Base-by-base conservation (phyloP, 2,113 vertebrate genomes). In the Danionella cerebrum region DNA sequence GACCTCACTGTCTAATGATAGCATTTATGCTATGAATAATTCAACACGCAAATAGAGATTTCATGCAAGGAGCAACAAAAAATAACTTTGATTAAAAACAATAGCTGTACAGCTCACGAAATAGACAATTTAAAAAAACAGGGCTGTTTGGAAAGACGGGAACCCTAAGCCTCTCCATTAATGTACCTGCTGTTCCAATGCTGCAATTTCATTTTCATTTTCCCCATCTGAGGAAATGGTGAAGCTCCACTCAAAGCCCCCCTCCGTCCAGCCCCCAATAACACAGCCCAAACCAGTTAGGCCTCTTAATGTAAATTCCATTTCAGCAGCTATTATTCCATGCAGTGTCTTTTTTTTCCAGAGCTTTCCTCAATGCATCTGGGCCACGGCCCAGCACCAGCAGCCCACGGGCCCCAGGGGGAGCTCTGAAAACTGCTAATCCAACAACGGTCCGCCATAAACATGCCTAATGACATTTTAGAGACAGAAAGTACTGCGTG, bases 391-490 rank as follows among this genome's bases (percentile, higher is more conserved):
- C 74, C 78, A 33, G 53, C 70, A 70, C 72, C 74, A 70, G 72
- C 72, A 64, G 79, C 79, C 29, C 29, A 6, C 29, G 29, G 69
- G 78, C 68, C 72, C 84, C 84, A 48, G 79, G 53, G 79, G 87
- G 86, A 85, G 80, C 53, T 74, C 84, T 83, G 84, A 78, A 81
- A 88, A 89, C 84, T 90, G 87, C 88, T 89, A 89, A 90, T 89
- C 88, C 88, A 90, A 89, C 88, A 90, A 87, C 80, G 74, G 72
- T 75, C 85, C 21, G 79, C 86, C 85, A 88, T 89, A 85, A 88
- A 87, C 83, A 88, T 80, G 80, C 87, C 82, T 90, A 90, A 89
- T 88, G 87, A 89, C 87, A 89, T 89, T 89, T 86, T 76, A 60
- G 77, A 86, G 82, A 84, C 84, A 88, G 88, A 89, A 84, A 88